Evolutionary conservation across 2,888 invertebrate genomes (phyloP).

Genomic region (Agrotis exclamationis): DNA sequence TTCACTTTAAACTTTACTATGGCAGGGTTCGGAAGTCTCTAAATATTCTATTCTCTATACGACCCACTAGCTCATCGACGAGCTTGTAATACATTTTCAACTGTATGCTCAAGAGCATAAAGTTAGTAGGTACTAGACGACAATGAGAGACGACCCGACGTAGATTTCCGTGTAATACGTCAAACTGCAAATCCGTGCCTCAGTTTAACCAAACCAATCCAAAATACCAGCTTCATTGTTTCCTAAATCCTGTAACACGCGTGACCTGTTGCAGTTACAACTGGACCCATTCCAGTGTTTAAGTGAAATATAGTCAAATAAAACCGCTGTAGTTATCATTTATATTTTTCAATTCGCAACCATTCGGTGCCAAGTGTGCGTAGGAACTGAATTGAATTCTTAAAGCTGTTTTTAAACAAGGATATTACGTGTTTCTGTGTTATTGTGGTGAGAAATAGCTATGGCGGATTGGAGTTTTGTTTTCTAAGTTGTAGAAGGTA

Average conservation of each 20-base stretch:
- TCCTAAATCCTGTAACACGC: slow-evolving; percentile 71
- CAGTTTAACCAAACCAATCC: not conserved
- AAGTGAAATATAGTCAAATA: slow-evolving; percentile 87
- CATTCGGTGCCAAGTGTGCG: slow-evolving; percentile 84
- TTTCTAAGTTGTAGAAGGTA: not conserved
- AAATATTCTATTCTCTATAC: too few relatives aligned
- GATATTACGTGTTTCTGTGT: slow-evolving; percentile 36
- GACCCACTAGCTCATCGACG: too few relatives aligned
- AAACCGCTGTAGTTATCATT: slow-evolving; percentile 87
- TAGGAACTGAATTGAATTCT: slow-evolving; percentile 63
- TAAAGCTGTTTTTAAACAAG: slow-evolving; percentile 51
- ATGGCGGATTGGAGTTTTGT: slow-evolving; percentile 1
- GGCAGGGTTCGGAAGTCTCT: too few relatives aligned
- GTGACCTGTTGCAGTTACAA: slow-evolving; percentile 84
- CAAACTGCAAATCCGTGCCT: too few relatives aligned
- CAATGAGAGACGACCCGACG: too few relatives aligned
- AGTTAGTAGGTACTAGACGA: too few relatives aligned
- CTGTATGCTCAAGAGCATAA: too few relatives aligned
- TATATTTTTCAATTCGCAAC: slow-evolving; percentile 89
- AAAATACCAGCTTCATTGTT: slow-evolving; percentile 61
- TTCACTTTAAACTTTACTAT: too few relatives aligned
- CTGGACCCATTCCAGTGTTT: slow-evolving; percentile 86
- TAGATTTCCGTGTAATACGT: too few relatives aligned
- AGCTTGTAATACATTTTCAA: too few relatives aligned
- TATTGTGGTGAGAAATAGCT: slow-evolving; percentile 14